Base-by-base conservation (phyloP, 2,113 vertebrate species). In the Stercorarius parasiticus region DNA sequence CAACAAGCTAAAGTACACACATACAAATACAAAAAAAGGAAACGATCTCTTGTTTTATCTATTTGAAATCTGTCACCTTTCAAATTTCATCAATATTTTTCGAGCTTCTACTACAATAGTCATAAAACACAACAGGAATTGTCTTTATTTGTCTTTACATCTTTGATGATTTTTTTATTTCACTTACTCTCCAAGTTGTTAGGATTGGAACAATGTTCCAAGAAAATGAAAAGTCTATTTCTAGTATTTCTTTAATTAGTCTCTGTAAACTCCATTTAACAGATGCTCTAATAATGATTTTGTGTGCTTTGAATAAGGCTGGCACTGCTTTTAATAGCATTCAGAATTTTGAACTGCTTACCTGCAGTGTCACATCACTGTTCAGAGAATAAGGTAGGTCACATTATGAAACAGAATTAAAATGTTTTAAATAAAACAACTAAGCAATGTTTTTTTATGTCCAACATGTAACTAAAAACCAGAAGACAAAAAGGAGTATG, bases 351-450 rank as follows among this genome's bases (percentile, higher is more conserved):
- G 72, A 96, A 86, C 62, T 71, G 91, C 67, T 67, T 77, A 92
- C 50, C 40, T 78, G 49, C 77, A 93, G 49, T 1, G 53, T 58
- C 92, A 72, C 79, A 88, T 53, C 76, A 73, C 38, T 82, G 96
- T 71, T 97, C 88, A 94, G 92, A 97, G 97, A 98, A 97, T 97
- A 98, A 97, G 91, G 45, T 93, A 56, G 22, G 49, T 71, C 80
- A 88, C n/a, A 93, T 87, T 97, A 97, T 87, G 96, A 97, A 98
- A 98, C 70, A 97, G 86, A 96, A 97, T 97, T 87, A 94, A 71
- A 86, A 38, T 78, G 88, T 98, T 92, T 90, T 97, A 88, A 98
- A 98, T 98, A 97, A 97, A 98, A 80, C 97, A 98, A 97, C 95
- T 94, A 66, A 95, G 56, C 72, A 96, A n/a, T 34, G 67, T 79